phyloP scores from a whole-genome alignment of 1,140 invertebrate genomes.

The Bemisia tabaci region DNA sequence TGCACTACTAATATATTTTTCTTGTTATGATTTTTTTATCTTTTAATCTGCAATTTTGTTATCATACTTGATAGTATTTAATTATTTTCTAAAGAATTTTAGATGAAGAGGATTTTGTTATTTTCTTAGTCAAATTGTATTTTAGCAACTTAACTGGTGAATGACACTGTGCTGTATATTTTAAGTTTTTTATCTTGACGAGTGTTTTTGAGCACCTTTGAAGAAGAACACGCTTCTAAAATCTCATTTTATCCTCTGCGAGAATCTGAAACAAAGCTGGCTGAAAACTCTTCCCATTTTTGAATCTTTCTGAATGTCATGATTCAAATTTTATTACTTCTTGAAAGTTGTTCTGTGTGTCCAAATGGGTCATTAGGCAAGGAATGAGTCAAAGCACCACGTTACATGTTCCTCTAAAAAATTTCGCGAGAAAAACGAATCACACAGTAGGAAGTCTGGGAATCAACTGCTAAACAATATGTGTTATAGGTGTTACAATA shows the following conservation, averaged over 20 bases:
- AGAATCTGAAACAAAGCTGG: background rate
- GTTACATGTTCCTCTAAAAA: too few relatives aligned
- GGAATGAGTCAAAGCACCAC: too few relatives aligned
- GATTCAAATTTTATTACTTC: background rate
- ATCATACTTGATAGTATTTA: background rate
- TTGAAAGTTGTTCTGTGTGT: too few relatives aligned
- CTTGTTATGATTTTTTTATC: background rate
- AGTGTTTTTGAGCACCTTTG: background rate
- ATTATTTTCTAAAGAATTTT: background rate
- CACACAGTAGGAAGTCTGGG: too few relatives aligned
- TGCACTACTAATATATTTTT: background rate
- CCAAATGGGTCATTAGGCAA: too few relatives aligned
- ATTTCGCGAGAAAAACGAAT: too few relatives aligned
- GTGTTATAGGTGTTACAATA: too few relatives aligned
- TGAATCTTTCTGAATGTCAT: background rate
- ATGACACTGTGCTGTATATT: background rate
- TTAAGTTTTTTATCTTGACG: background rate
- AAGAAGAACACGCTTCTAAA: too few relatives aligned
- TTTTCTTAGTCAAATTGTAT: constrained; percentile 12
- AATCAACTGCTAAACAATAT: too few relatives aligned
- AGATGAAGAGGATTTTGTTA: background rate
- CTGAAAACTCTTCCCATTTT: background rate
- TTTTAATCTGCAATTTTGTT: background rate
- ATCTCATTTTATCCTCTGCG: too few relatives aligned
- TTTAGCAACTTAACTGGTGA: constrained; percentile 25